Base-by-base conservation (phyloP, 2,113 vertebrate species). In the Nothobranchius kuhntae region DNA sequence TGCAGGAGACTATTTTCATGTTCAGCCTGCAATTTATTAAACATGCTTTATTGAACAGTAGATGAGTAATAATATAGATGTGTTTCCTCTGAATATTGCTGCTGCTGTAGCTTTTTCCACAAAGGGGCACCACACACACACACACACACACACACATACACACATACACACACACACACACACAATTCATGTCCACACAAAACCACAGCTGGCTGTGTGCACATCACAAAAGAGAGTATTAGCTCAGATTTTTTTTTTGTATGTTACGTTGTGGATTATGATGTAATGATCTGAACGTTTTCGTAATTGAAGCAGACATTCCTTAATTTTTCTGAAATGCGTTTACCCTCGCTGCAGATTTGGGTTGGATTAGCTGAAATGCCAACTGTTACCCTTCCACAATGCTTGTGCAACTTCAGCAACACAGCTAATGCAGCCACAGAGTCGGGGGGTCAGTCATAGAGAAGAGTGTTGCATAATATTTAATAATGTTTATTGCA, bases 231-330 rank as follows among this genome's bases (percentile, higher is more conserved):
- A 58, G 71, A 78, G 71, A 48, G 85, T 61, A 87, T 82, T 86
- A 81, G 77, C 76, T 83, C 42, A 48, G 79, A 85, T 82, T 77
- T 21, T 73, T 21, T 73, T 58, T 77, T 76, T 61, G 77, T 77
- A 78, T 82, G 79, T 75, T 85, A 72, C 54, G 35, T 65, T 0
- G 64, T 71, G 79, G 76, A 77, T 79, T 83, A 77, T 91, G 87
- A 89, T 80, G 84, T 87, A 92, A 91, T 68, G 61, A 73, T 82
- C 76, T 77, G 73, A 88, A 88, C 80, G 86, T 77, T 90, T 81
- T 70, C 66, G 38, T 86, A 89, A 92, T 83, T 77, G 71, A 86
- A 89, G 86, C 84, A 84, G 86, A 91, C 89, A 76, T 89, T 68
- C 68, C 82, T 80, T 87, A 73, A 60, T 69, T 65, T 71, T 58